Evolutionary conservation across 2,797 vertebrate genomes (phyloP).

Genomic region (Tarsius wallacei): DNA sequence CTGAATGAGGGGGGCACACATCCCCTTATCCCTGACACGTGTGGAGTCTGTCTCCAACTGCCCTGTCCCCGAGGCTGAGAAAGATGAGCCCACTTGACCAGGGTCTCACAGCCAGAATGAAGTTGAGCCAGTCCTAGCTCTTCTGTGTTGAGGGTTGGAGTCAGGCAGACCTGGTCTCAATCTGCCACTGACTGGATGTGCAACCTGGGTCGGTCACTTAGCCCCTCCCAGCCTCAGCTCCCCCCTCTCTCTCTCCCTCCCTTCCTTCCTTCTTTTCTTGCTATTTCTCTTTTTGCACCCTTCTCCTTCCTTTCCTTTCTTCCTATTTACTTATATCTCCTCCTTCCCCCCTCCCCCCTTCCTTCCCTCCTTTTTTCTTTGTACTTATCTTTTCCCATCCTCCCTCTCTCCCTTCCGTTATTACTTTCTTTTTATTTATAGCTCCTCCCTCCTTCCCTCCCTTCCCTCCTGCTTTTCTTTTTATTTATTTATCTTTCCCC

Average conservation of each 20-base stretch:
- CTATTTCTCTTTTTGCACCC: not conserved
- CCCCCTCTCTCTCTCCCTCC: not conserved
- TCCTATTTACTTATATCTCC: not conserved
- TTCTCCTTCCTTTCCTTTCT: no score
- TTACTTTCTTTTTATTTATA: no score
- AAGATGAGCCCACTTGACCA: not conserved
- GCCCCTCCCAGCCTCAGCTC: not conserved
- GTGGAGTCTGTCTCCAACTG: not conserved
- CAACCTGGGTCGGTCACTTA: no score
- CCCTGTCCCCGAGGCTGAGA: no score
- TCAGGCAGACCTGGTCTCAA: not conserved
- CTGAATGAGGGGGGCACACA: fast-evolving
- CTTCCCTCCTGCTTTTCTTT: no score
- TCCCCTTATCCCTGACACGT: not conserved
- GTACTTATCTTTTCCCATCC: no score
- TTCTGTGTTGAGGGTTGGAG: not conserved
- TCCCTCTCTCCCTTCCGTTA: fast-evolving
- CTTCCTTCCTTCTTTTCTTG: not conserved
- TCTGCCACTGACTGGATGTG: not conserved
- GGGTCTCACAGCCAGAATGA: not conserved
- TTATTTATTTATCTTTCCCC: no score
- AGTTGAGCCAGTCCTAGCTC: not conserved
- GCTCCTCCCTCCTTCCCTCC: fast-evolving
- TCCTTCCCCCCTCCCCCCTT: no score
- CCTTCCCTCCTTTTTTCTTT: no score